phyloP scores from a whole-genome alignment of 2,888 invertebrate species.

The Pterostichus niger region DNA sequence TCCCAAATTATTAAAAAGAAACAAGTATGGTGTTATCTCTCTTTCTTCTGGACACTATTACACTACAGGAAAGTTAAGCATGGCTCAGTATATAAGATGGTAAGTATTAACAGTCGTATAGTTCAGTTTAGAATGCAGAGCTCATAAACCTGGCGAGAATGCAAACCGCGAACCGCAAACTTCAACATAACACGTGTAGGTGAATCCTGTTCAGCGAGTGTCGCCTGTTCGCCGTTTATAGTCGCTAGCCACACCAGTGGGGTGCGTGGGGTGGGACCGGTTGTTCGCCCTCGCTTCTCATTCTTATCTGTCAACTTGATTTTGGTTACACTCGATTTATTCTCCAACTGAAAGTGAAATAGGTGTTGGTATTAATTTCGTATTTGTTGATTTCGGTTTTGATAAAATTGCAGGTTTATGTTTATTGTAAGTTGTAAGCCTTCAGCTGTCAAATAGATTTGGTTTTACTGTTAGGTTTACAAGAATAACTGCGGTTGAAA shows the following conservation, averaged over 20 bases:
- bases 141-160: not conserved
- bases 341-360: constrained; percentile 17
- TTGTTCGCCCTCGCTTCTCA: constrained; percentile 25
- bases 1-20: no score
- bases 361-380: not conserved
- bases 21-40: no score
- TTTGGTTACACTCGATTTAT: constrained; percentile 6
- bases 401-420: constrained; percentile 9
- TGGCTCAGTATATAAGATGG: no score
- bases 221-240: constrained; percentile 15
- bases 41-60: no score
- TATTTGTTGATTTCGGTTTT: not conserved
- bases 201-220: not conserved
- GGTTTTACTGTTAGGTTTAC: no score
- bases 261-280: constrained; percentile 37
- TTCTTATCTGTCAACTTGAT: constrained; percentile 29
- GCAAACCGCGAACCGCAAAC: not conserved
- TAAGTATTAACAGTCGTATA: not conserved
- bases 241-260: not conserved
- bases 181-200: not conserved
- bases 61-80: no score
- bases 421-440: not conserved
- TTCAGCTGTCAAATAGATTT: constrained; percentile 2
- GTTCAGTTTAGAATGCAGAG: not conserved
- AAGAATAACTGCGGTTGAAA: no score